Base-by-base conservation (phyloP, 2,888 invertebrate genomes). In the Aphidius colemani region DNA sequence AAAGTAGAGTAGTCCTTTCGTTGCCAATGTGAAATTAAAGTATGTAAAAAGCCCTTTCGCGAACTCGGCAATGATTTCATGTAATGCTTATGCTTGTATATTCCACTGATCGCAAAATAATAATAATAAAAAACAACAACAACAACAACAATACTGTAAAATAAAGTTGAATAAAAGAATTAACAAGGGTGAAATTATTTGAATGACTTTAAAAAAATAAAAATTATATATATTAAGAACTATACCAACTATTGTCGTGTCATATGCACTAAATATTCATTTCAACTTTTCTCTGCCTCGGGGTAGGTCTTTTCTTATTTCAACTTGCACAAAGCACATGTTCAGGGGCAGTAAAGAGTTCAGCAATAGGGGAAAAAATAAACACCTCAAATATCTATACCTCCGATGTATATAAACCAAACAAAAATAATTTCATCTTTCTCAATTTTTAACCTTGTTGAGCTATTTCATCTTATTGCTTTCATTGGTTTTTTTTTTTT, bases 251-350 rank as follows among this genome's bases (percentile, higher is more conserved):
- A 59, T 48, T 50, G 13, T 64, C 59, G 53, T 50, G 13, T 64
- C 59, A 50, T 64, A 49, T 59, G 59, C 13, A 55, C 63, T 59
- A 49, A 64, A 64, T 64, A 59, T 59, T 64, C 59, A 55, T 64
- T 53, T 48, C 49, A n/a, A 41, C 41, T 46, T 45, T 30, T 30
- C 30, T 30, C 30, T 30, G 30, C 30, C 4, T 30, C 2, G 30
- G 5, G 30, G 30, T 30, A 46, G 30, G 10, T 48, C 48, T 13
- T 51, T 59, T 43, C 50, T 48, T 44, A 18, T 61, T 48, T 58
- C 45, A 40, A 51, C 30, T 51, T 50, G 41, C 30, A 46, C 30
- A 30, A 30, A 5, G 30, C 3, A 30, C 30, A 30, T 30, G 30
- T 30, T 5, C 5, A 30, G 30, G 3, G 5, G 4, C 30, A 30